Evolutionary conservation across 2,888 invertebrate species (phyloP).

Genomic region (Diarsia dahlii): DNA sequence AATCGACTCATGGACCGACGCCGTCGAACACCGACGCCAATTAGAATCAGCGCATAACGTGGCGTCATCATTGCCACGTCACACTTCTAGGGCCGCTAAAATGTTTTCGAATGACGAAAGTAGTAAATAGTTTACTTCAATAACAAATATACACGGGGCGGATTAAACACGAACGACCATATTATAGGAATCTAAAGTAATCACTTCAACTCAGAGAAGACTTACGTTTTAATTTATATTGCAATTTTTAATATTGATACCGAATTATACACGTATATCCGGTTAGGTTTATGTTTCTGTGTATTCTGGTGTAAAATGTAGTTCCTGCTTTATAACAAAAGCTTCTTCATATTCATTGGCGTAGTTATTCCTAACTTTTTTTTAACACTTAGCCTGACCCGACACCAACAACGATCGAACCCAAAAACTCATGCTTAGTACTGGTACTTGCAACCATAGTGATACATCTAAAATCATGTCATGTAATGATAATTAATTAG

Average conservation of each 20-base stretch:
- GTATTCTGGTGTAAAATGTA: background rate
- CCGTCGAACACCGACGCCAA: constrained; percentile 83
- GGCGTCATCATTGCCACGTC: constrained; percentile 73
- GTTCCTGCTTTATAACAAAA: background rate
- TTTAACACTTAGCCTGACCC: background rate
- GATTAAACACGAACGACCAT: background rate
- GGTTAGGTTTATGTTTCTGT: background rate
- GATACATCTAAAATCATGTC: background rate
- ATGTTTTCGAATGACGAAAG: constrained; percentile 43
- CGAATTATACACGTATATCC: background rate
- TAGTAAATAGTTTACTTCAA: background rate
- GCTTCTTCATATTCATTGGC: background rate
- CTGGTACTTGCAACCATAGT: background rate
- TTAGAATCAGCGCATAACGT: constrained; percentile 78
- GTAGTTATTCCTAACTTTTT: background rate
- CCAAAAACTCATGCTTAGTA: background rate
- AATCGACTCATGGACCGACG: constrained; percentile 76
- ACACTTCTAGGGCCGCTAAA: constrained; percentile 63
- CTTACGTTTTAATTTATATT: background rate
- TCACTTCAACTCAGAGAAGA: background rate
- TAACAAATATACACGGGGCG: background rate
- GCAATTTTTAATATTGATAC: background rate
- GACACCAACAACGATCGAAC: background rate
- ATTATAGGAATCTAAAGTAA: background rate
- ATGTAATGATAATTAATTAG: too few species aligned